phyloP scores from a whole-genome alignment of 2,888 invertebrate species.

The Drosophila engyochracea region DNA sequence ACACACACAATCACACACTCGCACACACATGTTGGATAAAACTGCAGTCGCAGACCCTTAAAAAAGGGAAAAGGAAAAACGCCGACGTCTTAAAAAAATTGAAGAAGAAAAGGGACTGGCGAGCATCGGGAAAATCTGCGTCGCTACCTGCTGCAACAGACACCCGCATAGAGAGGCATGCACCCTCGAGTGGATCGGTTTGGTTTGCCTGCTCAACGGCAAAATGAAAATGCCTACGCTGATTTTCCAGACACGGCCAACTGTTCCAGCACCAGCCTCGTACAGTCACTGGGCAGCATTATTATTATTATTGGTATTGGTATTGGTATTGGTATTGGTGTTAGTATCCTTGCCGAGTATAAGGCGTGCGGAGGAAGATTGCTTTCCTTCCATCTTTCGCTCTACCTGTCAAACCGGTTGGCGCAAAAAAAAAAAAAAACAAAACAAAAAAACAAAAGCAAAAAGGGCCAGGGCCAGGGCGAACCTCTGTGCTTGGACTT shows the following conservation, averaged over 20 bases:
- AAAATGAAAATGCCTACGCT: conserved; percentile 52
- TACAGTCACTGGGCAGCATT: conserved; percentile 65
- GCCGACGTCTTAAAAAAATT: conserved; percentile 48
- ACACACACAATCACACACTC: conserved; percentile 10
- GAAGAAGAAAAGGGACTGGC: conserved; percentile 24
- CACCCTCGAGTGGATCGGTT: conserved; percentile 36
- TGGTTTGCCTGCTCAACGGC: conserved; percentile 13
- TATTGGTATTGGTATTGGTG: conserved; percentile 38
- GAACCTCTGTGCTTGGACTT: conserved; percentile 50
- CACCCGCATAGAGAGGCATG: conserved; percentile 33
- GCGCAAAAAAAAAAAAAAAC: conserved; percentile 43
- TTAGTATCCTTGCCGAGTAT: conserved; percentile 66
- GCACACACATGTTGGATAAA: conserved; percentile 37
- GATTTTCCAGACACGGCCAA: conserved; percentile 43
- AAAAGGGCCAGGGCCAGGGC: conserved; percentile 60
- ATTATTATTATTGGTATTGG: conserved; percentile 16
- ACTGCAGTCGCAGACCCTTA: conserved; percentile 51
- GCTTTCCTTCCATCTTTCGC: conserved; percentile 30
- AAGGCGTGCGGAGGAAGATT: conserved; percentile 63
- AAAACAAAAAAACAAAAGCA: conserved; percentile 25
- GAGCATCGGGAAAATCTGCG: conserved; percentile 53
- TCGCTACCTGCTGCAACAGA: conserved; percentile 53
- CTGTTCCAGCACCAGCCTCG: conserved; percentile 32
- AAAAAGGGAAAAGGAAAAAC: conserved; percentile 72
- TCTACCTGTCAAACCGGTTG: conserved; percentile 79